Evolutionary conservation across 2,797 vertebrate species (phyloP).

Genomic region (Onychomys torridus): DNA sequence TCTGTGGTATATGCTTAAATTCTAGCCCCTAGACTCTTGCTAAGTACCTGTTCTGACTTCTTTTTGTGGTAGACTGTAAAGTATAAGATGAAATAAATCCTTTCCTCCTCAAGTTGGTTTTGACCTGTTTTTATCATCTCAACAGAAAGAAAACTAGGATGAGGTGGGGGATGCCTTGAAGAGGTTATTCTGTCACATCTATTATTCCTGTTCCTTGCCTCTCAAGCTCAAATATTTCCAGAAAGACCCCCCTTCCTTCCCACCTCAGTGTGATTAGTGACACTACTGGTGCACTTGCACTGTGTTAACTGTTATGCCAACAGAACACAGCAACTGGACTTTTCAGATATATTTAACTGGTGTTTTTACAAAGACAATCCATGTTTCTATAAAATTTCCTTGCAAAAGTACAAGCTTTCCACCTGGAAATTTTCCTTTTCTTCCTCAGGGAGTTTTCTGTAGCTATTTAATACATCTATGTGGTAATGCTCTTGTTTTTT

Average conservation of each 20-base stretch:
- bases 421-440: background rate
- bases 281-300: background rate
- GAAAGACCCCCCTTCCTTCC: background rate
- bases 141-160: background rate
- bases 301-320: background rate
- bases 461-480: conserved; percentile 1
- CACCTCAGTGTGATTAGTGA: background rate
- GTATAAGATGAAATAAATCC: background rate
- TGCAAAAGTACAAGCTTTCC: background rate
- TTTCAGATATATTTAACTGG: conserved; percentile 12
- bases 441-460: background rate
- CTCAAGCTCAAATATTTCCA: conserved; percentile 5
- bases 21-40: background rate
- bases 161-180: background rate
- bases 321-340: background rate
- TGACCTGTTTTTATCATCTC: background rate
- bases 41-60: background rate
- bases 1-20: background rate
- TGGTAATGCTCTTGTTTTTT: background rate
- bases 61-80: background rate
- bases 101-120: background rate
- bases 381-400: background rate
- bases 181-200: background rate
- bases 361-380: background rate
- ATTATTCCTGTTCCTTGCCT: background rate